phyloP scores from a whole-genome alignment of 2,888 invertebrate species.

The Drosophila demipolita region DNA sequence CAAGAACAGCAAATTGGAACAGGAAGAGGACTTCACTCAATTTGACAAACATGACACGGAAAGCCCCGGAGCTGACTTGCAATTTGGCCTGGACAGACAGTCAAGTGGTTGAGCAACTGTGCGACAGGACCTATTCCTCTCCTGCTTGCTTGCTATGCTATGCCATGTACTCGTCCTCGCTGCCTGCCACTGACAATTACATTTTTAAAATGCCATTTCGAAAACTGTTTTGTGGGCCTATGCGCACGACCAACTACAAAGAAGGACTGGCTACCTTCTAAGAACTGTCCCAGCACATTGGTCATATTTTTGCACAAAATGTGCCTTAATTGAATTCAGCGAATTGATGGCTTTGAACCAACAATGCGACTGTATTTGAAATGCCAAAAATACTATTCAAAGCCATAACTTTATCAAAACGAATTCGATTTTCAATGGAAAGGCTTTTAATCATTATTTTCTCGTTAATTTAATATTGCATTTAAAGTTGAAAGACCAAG shows the following conservation, averaged over 20 bases:
- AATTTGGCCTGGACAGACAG: conserved; percentile 56
- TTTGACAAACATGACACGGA: conserved; percentile 79
- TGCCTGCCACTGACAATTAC: conserved; percentile 60
- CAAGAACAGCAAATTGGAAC: conserved; percentile 17
- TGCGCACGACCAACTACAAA: conserved; percentile 54
- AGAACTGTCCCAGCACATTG: conserved; percentile 22
- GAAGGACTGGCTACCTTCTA: background rate
- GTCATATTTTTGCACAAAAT: conserved; percentile 38
- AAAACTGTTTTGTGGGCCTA: conserved; percentile 58
- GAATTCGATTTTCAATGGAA: too few relatives aligned
- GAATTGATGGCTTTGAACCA: background rate
- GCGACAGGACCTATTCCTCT: conserved; percentile 12
- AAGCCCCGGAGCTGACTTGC: conserved; percentile 69
- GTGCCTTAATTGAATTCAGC: background rate
- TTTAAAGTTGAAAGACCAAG: background rate
- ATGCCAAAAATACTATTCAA: background rate
- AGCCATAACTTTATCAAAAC: background rate
- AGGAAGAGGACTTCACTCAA: conserved; percentile 66
- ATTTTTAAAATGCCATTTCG: conserved; percentile 73
- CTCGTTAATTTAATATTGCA: background rate
- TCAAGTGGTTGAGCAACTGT: conserved; percentile 29
- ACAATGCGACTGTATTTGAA: background rate
- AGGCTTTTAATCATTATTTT: background rate
- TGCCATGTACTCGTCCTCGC: background rate
- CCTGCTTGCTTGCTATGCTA: background rate